Conservation (phyloP, 2,888 invertebrate species). For the Hololepta plana region DNA sequence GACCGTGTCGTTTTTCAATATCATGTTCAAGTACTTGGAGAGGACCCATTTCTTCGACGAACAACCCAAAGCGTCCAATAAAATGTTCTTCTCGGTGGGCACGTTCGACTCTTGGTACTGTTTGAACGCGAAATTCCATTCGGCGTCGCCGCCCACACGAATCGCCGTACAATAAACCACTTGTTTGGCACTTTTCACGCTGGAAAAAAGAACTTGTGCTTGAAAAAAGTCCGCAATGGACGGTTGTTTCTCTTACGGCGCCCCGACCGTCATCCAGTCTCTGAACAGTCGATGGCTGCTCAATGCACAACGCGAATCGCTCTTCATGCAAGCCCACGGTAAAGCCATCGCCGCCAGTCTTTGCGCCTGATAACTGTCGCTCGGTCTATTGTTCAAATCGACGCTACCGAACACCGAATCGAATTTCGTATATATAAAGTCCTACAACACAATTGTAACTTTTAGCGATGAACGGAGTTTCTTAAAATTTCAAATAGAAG, state of each 20-base stretch:
- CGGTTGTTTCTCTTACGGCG: slow-evolving; percentile 20
- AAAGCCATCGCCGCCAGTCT: slow-evolving; percentile 35
- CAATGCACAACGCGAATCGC: slow-evolving; percentile 31
- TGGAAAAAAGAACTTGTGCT: too few relatives aligned
- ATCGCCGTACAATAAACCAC: slow-evolving; percentile 49
- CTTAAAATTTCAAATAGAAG: too few relatives aligned
- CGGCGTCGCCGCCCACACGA: slow-evolving; percentile 38
- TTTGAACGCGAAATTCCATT: slow-evolving; percentile 49
- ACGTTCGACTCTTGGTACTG: slow-evolving; percentile 30
- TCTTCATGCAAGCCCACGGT: slow-evolving; percentile 35
- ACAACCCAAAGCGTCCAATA: slow-evolving; percentile 37
- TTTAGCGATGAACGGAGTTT: too few relatives aligned
- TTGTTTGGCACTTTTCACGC: too few relatives aligned
- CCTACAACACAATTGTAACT: too few relatives aligned
- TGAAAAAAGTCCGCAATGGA: too few relatives aligned
- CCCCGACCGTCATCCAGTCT: slow-evolving; percentile 29
- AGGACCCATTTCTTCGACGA: slow-evolving; percentile 35
- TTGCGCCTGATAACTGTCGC: slow-evolving; percentile 32
- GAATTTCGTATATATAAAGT: slow-evolving; percentile 28
- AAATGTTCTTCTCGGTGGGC: slow-evolving; percentile 40
- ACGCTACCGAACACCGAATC: slow-evolving; percentile 29
- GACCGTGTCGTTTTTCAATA: slow-evolving; percentile 25
- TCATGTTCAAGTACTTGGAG: slow-evolving; percentile 27
- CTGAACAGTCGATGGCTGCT: slow-evolving; percentile 29
- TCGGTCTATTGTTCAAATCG: slow-evolving; percentile 28